Conservation (phyloP, 2,888 invertebrate species). For the Morpho achilles region DNA sequence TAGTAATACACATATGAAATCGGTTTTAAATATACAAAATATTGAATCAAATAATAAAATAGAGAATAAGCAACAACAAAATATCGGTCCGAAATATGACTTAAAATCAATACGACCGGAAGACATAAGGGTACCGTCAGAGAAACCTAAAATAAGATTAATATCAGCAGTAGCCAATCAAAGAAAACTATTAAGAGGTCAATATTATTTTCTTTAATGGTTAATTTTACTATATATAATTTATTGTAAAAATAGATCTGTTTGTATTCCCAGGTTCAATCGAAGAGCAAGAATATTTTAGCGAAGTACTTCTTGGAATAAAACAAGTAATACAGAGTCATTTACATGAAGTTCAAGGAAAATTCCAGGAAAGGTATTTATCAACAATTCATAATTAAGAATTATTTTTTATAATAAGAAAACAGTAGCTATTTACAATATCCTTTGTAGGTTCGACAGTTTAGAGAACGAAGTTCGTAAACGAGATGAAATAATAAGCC, state of each 20-base stretch:
- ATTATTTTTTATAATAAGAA: neutral
- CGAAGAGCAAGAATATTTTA: constrained; percentile 89
- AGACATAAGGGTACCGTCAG: constrained; percentile 75
- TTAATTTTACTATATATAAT: neutral
- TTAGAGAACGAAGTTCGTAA: constrained; percentile 89
- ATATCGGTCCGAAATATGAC: constrained; percentile 53
- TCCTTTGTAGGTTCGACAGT: constrained; percentile 79
- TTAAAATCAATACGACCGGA: constrained; percentile 68
- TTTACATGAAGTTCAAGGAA: constrained; percentile 84
- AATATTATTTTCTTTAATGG: constrained; percentile 5
- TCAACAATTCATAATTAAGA: neutral
- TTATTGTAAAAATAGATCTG: constrained; percentile 6
- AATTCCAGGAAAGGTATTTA: constrained; percentile 81
- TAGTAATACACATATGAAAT: constrained; percentile 34
- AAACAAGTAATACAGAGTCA: constrained; percentile 89
- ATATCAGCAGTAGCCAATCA: constrained; percentile 80
- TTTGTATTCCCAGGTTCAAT: constrained; percentile 73
- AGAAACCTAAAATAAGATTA: constrained; percentile 77
- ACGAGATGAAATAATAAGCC: constrained; percentile 88
- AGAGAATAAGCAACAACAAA: constrained; percentile 51
- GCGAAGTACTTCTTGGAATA: constrained; percentile 88
- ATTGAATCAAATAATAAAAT: constrained; percentile 47
- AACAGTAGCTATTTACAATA: neutral
- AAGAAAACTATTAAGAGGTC: constrained; percentile 79
- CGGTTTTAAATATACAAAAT: constrained; percentile 34